Percentiles rank a stretch among this genome's conserved stretches.
These are phyloP conservation scores for Sceloporus tristichus DNA, from an alignment of 2,113 vertebrate species.

Conservation along the genomic window DNA sequence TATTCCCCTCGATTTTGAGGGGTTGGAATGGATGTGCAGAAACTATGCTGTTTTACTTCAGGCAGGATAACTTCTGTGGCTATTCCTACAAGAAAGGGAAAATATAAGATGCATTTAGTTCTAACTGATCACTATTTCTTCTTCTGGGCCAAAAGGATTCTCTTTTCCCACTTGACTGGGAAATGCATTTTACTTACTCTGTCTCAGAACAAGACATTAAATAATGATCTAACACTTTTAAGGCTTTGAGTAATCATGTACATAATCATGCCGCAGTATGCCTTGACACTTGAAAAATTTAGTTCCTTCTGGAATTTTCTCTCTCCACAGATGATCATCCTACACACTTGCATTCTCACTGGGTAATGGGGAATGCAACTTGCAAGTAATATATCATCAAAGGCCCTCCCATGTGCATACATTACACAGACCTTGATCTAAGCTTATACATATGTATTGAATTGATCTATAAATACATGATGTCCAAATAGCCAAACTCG, in stretches of 20 bases:
- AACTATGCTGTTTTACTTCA: too few relatives aligned
- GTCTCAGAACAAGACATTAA: background rate
- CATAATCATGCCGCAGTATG: background rate
- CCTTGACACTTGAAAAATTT: background rate
- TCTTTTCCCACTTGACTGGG: background rate
- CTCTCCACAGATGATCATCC: background rate
- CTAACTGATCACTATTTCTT: background rate
- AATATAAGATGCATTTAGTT: background rate
- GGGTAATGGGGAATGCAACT: background rate
- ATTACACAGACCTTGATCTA: background rate
- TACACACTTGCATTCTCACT: background rate
- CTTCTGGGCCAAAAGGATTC: background rate
- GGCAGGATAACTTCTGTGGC: background rate
- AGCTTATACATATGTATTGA: background rate
- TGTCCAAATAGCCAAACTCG: background rate
- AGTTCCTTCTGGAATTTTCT: conserved; percentile 10
- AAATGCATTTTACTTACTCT: background rate
- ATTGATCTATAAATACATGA: background rate
- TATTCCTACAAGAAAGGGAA: background rate
- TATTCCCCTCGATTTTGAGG: too few relatives aligned
- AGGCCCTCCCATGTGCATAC: background rate
- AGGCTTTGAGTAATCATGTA: background rate
- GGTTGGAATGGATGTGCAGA: too few relatives aligned
- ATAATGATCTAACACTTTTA: background rate
- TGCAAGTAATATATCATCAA: conserved; percentile 2